Base-by-base conservation (phyloP, 2,888 invertebrate genomes). In the Chaetoderma sp. region DNA sequence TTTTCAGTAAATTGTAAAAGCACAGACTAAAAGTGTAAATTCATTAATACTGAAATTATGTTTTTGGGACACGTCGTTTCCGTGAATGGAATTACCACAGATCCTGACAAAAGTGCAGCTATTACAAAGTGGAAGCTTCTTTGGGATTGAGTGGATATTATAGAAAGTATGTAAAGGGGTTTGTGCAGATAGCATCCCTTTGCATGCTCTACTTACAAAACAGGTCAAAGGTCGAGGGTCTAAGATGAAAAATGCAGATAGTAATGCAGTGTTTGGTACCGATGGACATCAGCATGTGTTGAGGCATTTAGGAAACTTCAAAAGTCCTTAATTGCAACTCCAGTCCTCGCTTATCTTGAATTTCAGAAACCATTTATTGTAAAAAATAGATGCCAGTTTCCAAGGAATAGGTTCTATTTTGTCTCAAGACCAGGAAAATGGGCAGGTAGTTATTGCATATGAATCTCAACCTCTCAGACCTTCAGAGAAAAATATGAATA, bases 61-160 rank as follows among this genome's bases (percentile, higher is more conserved):
- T 72, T 58, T 60, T 36, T 68, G 23, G 72, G 72, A 6, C 68
- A 72, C 52, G 50, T 70, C 10, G 56, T 72, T 4, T 67, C 70
- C 21, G 49, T 52, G 6, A 25, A 64, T 21, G 66, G 68, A 13
- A 36, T 65, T 23, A 18, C n/a, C n/a, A 62, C 67, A 10, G 59
- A 50, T 30, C 60, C 52, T 21, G 52, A 49, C 3, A 66, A 67
- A 60, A 52, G 50, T 2, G 36, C 28, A n/a, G 33, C 47, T 30
- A 52, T 70, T n/a, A 21, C 28, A 10, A 61, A 55, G 13, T 69
- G 71, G 66, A 60, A 10, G 64, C 64, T 25, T 69, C 67, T 54
- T 52, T 69, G 13, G 68, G 66, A 16, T 52, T 62, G 21, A 57
- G 63, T n/a, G 33, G 55, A 16, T 72, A 72, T 50, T 64, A 70